phyloP scores from a whole-genome alignment of 2,113 vertebrate species.

The Cariama cristata region DNA sequence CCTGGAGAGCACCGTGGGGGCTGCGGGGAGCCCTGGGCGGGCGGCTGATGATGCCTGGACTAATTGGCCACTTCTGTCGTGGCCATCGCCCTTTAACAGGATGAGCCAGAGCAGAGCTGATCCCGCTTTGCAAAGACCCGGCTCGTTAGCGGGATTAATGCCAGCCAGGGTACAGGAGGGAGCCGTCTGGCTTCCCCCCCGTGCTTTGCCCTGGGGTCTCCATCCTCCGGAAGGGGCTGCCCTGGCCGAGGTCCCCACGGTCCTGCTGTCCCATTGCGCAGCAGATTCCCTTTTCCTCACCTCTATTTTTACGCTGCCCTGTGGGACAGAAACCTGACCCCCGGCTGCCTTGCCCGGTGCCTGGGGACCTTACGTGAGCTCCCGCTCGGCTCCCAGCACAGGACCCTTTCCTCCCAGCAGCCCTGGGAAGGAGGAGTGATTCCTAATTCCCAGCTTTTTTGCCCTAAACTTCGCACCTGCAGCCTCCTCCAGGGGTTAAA shows the following conservation, averaged over 20 bases:
- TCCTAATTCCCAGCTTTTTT: not conserved
- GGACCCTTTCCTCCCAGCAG: not conserved
- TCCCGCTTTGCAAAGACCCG: not conserved
- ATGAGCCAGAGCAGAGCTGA: not conserved
- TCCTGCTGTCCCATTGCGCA: not conserved
- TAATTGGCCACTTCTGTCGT: not conserved
- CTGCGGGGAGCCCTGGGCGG: rapidly evolving
- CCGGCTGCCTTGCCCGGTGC: rapidly evolving
- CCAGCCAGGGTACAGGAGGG: not conserved
- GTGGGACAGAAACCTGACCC: conserved; percentile 24
- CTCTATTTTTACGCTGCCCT: conserved; percentile 35
- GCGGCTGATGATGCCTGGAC: rapidly evolving
- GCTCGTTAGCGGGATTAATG: not conserved
- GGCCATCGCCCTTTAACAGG: not conserved
- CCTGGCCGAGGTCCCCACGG: rapidly evolving
- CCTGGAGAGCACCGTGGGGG: not conserved
- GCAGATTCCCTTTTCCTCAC: conserved; percentile 35
- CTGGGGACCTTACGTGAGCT: not conserved
- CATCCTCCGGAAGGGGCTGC: not conserved
- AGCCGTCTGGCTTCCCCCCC: not conserved
- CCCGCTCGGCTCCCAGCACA: not conserved
- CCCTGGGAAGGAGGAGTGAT: not conserved
- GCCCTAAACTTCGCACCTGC: not conserved
- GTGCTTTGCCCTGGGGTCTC: not conserved
- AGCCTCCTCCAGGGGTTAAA: not conserved